Evolutionary conservation across 2,797 vertebrate species (phyloP).

Genomic region (Pseudochirops cupreus): DNA sequence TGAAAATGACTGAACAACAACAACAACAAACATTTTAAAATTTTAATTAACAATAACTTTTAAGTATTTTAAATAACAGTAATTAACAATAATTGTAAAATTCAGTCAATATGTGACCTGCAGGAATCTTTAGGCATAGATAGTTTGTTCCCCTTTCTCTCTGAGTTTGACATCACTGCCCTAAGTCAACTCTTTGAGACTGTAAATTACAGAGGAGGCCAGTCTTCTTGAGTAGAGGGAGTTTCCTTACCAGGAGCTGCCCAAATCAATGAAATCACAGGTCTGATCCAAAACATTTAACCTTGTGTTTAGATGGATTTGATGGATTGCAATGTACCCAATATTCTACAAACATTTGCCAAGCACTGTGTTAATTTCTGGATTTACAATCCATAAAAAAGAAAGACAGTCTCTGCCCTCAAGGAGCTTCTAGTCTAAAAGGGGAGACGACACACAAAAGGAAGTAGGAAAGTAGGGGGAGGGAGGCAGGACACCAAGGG

Average conservation of each 20-base stretch:
- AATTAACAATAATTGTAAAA: too few relatives aligned
- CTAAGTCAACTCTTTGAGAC: neutral
- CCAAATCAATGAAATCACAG: neutral
- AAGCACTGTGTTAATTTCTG: neutral
- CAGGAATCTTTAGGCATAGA: neutral
- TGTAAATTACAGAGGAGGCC: neutral
- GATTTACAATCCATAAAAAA: neutral
- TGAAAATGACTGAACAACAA: neutral
- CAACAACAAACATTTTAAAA: neutral
- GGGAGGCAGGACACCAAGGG: neutral
- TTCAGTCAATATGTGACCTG: neutral
- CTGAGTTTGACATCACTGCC: neutral
- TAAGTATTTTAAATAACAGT: too few relatives aligned
- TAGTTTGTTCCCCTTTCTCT: neutral
- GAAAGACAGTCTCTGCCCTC: neutral
- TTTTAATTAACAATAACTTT: too few relatives aligned
- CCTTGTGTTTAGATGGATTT: neutral
- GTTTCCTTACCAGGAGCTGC: neutral
- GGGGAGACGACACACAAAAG: neutral
- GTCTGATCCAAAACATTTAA: neutral
- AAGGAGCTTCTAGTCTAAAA: neutral
- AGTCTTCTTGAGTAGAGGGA: neutral
- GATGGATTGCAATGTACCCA: neutral
- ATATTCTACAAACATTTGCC: neutral
- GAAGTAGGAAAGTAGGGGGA: neutral